Base-by-base conservation (phyloP, 2,888 invertebrate genomes). In the Acrobasis consociella region DNA sequence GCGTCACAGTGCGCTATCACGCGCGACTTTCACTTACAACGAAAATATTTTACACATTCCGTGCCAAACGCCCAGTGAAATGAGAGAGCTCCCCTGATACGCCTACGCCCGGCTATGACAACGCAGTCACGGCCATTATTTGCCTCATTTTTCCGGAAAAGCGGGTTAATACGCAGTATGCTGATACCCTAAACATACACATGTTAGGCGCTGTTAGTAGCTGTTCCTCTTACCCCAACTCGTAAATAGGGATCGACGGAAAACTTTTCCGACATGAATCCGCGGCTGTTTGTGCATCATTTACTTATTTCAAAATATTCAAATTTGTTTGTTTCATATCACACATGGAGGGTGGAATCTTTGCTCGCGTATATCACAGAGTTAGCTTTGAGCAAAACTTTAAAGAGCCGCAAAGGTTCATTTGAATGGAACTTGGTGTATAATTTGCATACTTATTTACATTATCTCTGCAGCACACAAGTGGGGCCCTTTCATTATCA, bases 401-500 rank as follows among this genome's bases (percentile, higher is more conserved):
- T 85, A 86, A 86, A 87, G 86, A 87, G 83, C 82, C 83, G 81
- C 87, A 87, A 86, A 87, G 87, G 87, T 89, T 90, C 87, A 90
- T 91, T 89, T 89, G 86, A 89, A 89, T 88, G 83, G 82, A 88
- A 89, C 85, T 90, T 85, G 81, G 86, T 83, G 83, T 86, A 83
- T 85, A 87, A 92, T 91, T 92, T 91, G 91, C 91, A 91, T 92
- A 89, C 88, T 86, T 92, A 91, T 92, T 92, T 91, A 89, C 91
- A 92, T 91, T 91, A 92, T 91, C 91, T 91, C 82, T 88, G 91
- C 89, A 87, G 82, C 86, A 89, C 91, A 91, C 91, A 89, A 90
- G 88, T 87, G 86, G 86, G 85, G 81, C 83, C 89, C 89, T 88
- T 90, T 91, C 89, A 91, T 92, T 91, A 91, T 90, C 90, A 87